Base-by-base conservation (phyloP, 2,797 vertebrate genomes). In the Ceryle rudis region DNA sequence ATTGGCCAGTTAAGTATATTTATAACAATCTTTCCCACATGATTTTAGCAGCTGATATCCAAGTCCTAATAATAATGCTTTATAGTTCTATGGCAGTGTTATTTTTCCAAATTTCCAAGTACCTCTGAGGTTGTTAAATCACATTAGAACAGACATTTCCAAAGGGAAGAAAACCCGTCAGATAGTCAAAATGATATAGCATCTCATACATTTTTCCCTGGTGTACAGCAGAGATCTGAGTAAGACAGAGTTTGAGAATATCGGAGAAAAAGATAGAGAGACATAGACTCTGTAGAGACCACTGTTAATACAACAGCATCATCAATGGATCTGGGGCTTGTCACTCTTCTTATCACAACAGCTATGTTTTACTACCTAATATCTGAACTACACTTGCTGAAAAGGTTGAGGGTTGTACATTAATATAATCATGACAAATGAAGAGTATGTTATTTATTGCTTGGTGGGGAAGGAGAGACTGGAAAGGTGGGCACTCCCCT, bases 1-100 rank as follows among this genome's bases (percentile, higher is more conserved):
- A 29, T 85, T 78, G 92, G 51, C 67, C 26, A 31, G 60, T 72
- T 80, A 81, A 92, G 72, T 93, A 84, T 47, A 28, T 83, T 96
- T 86, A 33, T 41, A 82, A 75, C 26, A 74, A 64, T 73, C 72
- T 75, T 93, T 81, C 51, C 71, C 73, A 67, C 1, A 4, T 72
- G 91, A 91, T 71, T 90, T 94, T 61, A 93, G 60, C 37, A 91
- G 67, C 81, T 93, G 81, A 66, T 91, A 89, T 61, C 44, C 55
- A 81, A 91, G 54, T 52, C 77, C 66, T 84, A 62, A 75, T 47
- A 89, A 65, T 31, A 94, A 89, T 23, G 17, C 41, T 57, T 94
- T 73, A 61, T 10, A 64, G 39, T 77, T 80, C 60, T 52, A 78
- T 7, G 78, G 8, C 25, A 35, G 42, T 12, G 11, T 73, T 94